These are phyloP conservation scores for Siderastrea siderea DNA, from an alignment of 92 coral and sea anemone species.

Conservation along the genomic window DNA sequence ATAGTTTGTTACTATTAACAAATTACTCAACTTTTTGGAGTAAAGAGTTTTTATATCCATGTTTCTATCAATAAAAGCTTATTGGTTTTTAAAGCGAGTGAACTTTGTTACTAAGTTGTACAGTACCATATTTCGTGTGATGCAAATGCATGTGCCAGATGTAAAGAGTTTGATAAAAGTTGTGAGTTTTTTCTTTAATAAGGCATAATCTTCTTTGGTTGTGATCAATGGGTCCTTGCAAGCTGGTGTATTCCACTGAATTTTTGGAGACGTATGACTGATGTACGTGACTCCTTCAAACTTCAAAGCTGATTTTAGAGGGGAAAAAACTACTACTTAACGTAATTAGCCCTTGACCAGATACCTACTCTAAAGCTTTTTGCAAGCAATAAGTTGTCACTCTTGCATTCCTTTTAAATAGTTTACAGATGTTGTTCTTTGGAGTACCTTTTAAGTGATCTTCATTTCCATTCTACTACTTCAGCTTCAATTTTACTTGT, in stretches of 20 bases:
- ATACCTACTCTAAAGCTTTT: background rate
- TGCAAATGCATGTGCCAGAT: background rate
- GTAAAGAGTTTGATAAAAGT: background rate
- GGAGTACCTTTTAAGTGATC: background rate
- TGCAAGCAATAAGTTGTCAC: background rate
- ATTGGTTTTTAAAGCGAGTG: background rate
- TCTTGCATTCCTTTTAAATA: background rate
- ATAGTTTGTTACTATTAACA: background rate
- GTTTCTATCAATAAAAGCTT: conserved; percentile 23
- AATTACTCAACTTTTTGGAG: background rate
- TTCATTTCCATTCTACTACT: background rate
- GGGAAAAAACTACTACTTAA: too few species aligned
- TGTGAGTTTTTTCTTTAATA: background rate
- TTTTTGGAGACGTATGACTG: too few species aligned
- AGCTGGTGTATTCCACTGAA: too few species aligned
- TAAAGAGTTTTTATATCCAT: background rate
- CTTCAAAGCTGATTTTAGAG: too few species aligned
- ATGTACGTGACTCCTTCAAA: too few species aligned
- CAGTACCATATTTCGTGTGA: background rate
- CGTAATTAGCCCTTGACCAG: too few species aligned
- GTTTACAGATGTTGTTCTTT: background rate
- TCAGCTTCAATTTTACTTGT: background rate
- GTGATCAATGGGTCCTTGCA: too few species aligned
- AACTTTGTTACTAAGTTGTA: background rate
- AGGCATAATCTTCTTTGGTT: too few species aligned